Evolutionary conservation across 2,113 vertebrate genomes (phyloP).

Genomic region (Euleptes europaea): DNA sequence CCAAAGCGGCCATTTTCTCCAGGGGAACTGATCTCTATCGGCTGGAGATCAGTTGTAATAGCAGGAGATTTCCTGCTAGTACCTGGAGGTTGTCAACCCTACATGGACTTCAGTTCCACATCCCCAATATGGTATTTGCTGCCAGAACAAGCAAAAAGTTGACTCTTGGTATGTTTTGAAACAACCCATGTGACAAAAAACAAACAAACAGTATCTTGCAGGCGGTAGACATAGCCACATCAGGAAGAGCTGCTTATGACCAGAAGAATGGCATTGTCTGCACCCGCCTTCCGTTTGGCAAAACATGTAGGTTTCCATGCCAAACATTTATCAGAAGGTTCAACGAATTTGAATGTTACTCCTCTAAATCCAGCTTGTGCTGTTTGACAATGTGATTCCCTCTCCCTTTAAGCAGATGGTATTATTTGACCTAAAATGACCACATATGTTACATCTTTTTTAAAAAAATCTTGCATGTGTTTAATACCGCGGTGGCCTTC

Average conservation of each 20-base stretch:
- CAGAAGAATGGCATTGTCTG: neutral
- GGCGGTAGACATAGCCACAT: neutral
- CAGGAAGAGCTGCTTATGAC: neutral
- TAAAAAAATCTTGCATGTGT: conserved; percentile 31
- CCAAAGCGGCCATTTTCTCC: no score
- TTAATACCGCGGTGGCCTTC: conserved; percentile 62
- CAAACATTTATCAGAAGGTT: neutral
- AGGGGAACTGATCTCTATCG: no score
- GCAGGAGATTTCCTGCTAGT: no score
- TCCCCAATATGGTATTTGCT: neutral
- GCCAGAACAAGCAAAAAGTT: neutral
- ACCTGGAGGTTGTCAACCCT: no score
- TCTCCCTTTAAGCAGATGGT: conserved; percentile 40
- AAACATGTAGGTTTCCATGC: neutral
- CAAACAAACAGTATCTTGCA: neutral
- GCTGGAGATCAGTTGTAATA: no score
- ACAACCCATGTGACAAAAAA: neutral
- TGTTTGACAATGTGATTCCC: conserved; percentile 8
- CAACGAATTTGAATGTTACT: neutral
- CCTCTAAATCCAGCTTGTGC: neutral
- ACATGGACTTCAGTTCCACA: no score
- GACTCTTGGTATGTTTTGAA: neutral
- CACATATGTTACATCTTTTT: conserved; percentile 39
- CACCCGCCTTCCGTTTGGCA: neutral
- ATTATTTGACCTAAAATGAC: conserved; percentile 60